Base-by-base conservation (phyloP, 2,888 invertebrate genomes). In the Eupeodes latifasciatus region DNA sequence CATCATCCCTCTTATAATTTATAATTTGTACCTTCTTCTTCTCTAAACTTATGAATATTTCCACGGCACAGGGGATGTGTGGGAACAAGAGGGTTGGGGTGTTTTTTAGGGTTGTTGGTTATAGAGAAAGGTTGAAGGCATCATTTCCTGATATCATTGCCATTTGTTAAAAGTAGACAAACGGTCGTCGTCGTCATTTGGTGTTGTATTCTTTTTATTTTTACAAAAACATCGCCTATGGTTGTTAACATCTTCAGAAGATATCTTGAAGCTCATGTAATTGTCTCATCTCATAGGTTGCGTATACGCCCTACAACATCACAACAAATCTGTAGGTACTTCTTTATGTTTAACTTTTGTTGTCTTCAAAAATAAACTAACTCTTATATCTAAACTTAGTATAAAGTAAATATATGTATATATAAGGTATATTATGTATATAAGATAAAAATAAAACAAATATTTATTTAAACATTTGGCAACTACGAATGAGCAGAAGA, bases 81-180 rank as follows among this genome's bases (percentile, higher is more conserved):
- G 2, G 7, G 40, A 10, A 16, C 7, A 10, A 14, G 74, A 11
- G 40, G 9, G 16, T 11, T 0, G 9, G 49, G 2, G 49, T 14
- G 4, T 19, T 27, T 27, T 27, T 27, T 27, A 27, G 27, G 55
- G 16, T 10, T 7, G 6, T 40, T 5, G 40, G 40, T 40, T 40
- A 5, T 40, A 36, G 19, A 36, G 51, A 55, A 55, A 59, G 85
- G 81, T 78, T 86, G 74, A 78, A 82, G 79, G 83, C 71, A 84
- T 84, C 83, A 87, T 83, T 87, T 87, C 87, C 87, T 80, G 83
- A 83, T 75, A 79, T 83, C 79, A 74, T 72, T 67, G 71, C 44
- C 64, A 51, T 74, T 81, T 78, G 57, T 76, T 69, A 53, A 27
- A 47, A 71, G 49, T 67, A 81, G 61, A 81, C 81, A 85, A 64